Base-by-base conservation (phyloP, 1,140 invertebrate genomes). In the Cepaea nemoralis region DNA sequence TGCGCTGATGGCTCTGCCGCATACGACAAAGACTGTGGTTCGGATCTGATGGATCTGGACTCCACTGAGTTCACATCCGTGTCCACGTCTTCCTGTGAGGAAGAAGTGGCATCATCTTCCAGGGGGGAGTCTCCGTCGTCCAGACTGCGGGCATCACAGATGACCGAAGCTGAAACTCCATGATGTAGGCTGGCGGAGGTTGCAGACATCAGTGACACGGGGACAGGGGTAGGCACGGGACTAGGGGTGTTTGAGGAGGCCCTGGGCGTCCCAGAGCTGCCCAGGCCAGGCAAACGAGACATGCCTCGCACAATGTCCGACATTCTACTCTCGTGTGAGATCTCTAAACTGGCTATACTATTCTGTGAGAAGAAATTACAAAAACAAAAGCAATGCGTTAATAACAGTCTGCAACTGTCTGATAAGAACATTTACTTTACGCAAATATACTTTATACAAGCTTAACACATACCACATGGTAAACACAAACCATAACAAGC, bases 81-180 rank as follows among this genome's bases (percentile, higher is more conserved):
- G 42, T 77, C 75, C 31, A 55, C 63, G 22, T 79, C 77, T 35
- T 79, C 77, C 22, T 67, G 63, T 6, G 77, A 79, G 5, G 77
- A 79, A 69, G 77, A 79, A 2, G 63, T 69, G 19, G 39, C 39
- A 67, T 79, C 77, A 27, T 79, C 77, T 8, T 69, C 59, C 22
- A 33, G n/a, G 1, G 42, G 5, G 1, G 77, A 69, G 45, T 79
- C 77, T 22, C 19, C 71, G 50, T 74, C 71, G 50, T 74, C 71
- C 22, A 14, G 5, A 35, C 71, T 45, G 16, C 42, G 39, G n/a
- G 31, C 8, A 14, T 59, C 75, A 16, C 12, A 5, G 33, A 35
- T 5, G 12, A 63, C n/a, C 3, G 77, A 27, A 10, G 77, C 35
- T 63, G 59, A 6, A 31, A 63, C n/a, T 63, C 59, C 59, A 19